These are phyloP conservation scores for Fistularia tabacaria DNA, from an alignment of 2,797 vertebrate species.

Conservation along the genomic window DNA sequence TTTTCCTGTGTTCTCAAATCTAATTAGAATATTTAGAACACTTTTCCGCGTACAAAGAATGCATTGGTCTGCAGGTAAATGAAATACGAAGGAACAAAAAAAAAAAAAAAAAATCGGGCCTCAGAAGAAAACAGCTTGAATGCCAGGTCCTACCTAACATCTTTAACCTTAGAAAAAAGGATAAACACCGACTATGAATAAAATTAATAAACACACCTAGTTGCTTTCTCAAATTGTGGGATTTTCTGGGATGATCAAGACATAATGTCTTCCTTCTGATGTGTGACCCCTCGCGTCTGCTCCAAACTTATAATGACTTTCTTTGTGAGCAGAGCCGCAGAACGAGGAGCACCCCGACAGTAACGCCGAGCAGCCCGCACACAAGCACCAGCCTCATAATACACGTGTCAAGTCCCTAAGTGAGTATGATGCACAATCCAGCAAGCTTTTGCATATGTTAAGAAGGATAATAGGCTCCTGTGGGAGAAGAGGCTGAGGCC, in stretches of 20 bases:
- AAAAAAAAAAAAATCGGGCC: too few relatives aligned
- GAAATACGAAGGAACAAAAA: slow-evolving; percentile 6
- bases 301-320: slow-evolving; percentile 73
- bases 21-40: slow-evolving; percentile 55
- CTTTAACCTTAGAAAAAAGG: slow-evolving; percentile 6
- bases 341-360: slow-evolving; percentile 58
- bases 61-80: slow-evolving; percentile 35
- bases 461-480: slow-evolving; percentile 75
- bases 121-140: slow-evolving; percentile 2
- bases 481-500: slow-evolving; percentile 69
- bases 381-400: slow-evolving; percentile 58
- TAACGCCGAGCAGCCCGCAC: slow-evolving; percentile 55
- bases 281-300: slow-evolving; percentile 52
- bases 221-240: slow-evolving; percentile 13
- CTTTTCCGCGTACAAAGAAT: slow-evolving; percentile 22
- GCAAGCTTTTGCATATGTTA: slow-evolving; percentile 76
- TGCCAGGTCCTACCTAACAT: slow-evolving; percentile 20
- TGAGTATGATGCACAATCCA: slow-evolving; percentile 74
- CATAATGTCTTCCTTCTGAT: slow-evolving; percentile 44
- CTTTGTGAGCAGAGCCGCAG: slow-evolving; percentile 64
- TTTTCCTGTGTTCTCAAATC: slow-evolving; percentile 43
- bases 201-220: slow-evolving; percentile 13
- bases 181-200: slow-evolving; percentile 16
- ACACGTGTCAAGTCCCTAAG: slow-evolving; percentile 75
- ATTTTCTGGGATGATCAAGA: slow-evolving; percentile 40